Evolutionary conservation across 2,113 vertebrate genomes (phyloP).

Genomic region (Melospiza georgiana): DNA sequence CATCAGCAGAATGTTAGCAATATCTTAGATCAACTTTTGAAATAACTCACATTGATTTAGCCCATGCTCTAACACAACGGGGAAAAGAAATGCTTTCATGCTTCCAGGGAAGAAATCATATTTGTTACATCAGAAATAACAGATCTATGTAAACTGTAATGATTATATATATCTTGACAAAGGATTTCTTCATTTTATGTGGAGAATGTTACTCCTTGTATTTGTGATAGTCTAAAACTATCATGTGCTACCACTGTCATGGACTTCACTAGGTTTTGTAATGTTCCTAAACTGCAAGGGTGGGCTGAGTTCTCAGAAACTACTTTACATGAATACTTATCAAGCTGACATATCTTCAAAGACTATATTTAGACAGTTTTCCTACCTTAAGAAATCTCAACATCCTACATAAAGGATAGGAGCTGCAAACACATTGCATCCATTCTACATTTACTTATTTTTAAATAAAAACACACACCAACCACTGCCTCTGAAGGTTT

Average conservation of each 20-base stretch:
- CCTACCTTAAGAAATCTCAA: neutral
- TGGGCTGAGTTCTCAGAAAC: neutral
- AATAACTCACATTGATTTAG: neutral
- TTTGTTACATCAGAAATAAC: neutral
- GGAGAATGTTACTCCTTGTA: neutral
- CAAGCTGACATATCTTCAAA: neutral
- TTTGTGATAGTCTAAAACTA: neutral
- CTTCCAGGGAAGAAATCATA: neutral
- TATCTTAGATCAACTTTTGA: neutral
- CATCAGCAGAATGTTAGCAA: neutral
- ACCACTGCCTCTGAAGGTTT: neutral
- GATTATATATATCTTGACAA: neutral
- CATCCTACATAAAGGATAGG: neutral
- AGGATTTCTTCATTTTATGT: neutral
- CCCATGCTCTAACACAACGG: neutral
- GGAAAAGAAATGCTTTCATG: neutral
- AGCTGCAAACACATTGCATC: neutral
- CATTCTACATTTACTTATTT: neutral
- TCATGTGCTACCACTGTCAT: neutral
- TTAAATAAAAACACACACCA: neutral
- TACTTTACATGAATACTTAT: slow-evolving; percentile 1
- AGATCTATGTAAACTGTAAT: neutral
- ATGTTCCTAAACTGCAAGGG: neutral
- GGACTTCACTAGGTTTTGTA: neutral
- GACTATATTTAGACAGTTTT: neutral